Evolutionary conservation across 2,888 invertebrate species (phyloP).

Genomic region (Synanthedon vespiformis): DNA sequence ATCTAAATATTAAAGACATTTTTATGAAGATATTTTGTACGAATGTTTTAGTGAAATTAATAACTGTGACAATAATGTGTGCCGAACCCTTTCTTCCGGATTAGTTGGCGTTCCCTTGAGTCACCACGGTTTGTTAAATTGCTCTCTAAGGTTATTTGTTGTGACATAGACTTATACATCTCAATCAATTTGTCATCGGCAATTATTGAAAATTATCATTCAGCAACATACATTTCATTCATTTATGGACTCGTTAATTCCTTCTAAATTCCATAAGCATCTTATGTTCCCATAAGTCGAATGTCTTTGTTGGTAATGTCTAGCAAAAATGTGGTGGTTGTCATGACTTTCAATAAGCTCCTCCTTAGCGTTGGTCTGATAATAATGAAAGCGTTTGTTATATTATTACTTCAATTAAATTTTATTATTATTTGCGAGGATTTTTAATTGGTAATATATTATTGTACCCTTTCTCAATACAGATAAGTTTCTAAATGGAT

Average conservation of each 20-base stretch:
- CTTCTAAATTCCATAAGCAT: neutral
- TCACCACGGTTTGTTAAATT: conserved; percentile 66
- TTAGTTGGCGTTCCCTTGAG: conserved; percentile 47
- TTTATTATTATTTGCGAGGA: too few relatives aligned
- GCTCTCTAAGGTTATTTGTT: conserved; percentile 63
- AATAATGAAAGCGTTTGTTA: too few relatives aligned
- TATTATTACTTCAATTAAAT: too few relatives aligned
- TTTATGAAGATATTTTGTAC: conserved; percentile 55
- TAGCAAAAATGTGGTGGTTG: neutral
- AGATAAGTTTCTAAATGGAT: too few relatives aligned
- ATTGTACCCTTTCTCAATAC: too few relatives aligned
- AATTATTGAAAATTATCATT: conserved; percentile 16
- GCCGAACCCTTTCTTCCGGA: conserved; percentile 62
- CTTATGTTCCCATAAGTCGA: neutral
- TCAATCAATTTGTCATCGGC: conserved; percentile 40
- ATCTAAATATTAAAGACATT: conserved; percentile 34
- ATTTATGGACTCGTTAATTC: neutral
- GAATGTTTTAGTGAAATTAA: conserved; percentile 42
- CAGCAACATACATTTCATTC: neutral
- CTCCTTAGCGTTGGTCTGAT: conserved; percentile 44
- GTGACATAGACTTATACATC: conserved; percentile 51
- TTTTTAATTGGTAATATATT: too few relatives aligned
- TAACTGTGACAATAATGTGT: conserved; percentile 66
- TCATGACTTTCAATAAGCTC: conserved; percentile 10
- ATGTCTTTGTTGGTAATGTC: neutral